Evolutionary conservation across 2,888 invertebrate genomes (phyloP).

Genomic region (Pedicia rivosa): DNA sequence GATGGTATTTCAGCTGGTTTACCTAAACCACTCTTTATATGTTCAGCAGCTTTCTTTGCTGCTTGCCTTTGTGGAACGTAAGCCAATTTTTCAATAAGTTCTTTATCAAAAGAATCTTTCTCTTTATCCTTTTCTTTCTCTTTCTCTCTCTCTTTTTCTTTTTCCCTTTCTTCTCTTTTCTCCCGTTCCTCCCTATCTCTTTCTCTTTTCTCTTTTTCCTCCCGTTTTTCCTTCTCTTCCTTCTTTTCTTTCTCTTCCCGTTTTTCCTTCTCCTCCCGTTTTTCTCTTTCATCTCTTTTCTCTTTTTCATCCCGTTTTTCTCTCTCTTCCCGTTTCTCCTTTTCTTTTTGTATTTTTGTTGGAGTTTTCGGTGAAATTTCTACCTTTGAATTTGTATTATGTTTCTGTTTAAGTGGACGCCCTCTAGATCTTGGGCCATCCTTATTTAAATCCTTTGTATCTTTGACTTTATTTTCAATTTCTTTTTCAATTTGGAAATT

Average conservation of each 20-base stretch:
- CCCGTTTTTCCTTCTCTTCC: conserved; percentile 11
- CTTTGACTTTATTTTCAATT: conserved; percentile 8
- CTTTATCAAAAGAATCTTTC: conserved; percentile 21
- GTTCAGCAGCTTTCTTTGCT: conserved; percentile 81
- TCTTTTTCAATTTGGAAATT: conserved; percentile 21
- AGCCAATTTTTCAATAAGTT: conserved; percentile 34
- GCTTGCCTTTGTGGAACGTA: conserved; percentile 84
- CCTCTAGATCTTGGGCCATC: conserved; percentile 7
- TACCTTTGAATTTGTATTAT: too few species aligned
- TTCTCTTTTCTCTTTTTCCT: conserved; percentile 13
- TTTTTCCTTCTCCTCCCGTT: conserved; percentile 10
- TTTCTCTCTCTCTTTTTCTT: conserved; percentile 14
- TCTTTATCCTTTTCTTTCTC: conserved; percentile 20
- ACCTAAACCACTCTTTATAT: conserved; percentile 66
- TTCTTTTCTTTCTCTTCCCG: conserved; percentile 10
- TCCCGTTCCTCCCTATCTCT: conserved; percentile 18
- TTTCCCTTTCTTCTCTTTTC: conserved; percentile 16
- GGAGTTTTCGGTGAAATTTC: too few species aligned
- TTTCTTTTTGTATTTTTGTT: conserved; percentile 12
- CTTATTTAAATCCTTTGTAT: background rate
- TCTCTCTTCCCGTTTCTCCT: conserved; percentile 15
- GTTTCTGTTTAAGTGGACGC: conserved; percentile 1
- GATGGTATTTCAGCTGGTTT: conserved; percentile 15
- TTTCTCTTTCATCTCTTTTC: conserved; percentile 14
- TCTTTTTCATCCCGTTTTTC: conserved; percentile 15